Evolutionary conservation across 2,797 vertebrate genomes (phyloP).

Genomic region (Podarcis lilfordi): DNA sequence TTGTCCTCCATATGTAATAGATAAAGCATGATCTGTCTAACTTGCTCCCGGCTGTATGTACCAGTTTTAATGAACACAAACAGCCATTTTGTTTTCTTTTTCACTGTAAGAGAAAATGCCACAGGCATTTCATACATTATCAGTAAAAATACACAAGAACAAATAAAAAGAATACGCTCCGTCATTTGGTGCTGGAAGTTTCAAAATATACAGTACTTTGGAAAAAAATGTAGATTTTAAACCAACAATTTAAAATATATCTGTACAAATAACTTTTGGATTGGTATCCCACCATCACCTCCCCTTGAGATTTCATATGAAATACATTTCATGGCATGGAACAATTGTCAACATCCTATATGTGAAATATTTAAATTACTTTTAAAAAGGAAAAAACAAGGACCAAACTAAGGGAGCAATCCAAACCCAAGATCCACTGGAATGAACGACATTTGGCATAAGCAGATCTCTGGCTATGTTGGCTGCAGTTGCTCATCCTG

Average conservation of each 20-base stretch:
- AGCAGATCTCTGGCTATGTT: too few species aligned
- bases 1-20: not conserved
- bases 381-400: too few species aligned
- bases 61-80: constrained; percentile 4
- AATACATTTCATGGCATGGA: not conserved
- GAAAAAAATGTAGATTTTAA: not conserved
- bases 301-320: not conserved
- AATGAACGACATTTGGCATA: too few species aligned
- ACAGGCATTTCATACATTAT: not conserved
- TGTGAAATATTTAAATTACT: not conserved
- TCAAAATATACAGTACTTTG: not conserved
- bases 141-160: not conserved
- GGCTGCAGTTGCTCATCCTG: too few species aligned
- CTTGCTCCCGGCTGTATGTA: not conserved
- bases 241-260: not conserved
- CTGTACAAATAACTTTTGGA: not conserved
- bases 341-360: not conserved
- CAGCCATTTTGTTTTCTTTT: not conserved
- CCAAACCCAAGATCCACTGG: too few species aligned
- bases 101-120: not conserved
- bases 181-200: not conserved
- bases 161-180: not conserved
- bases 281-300: not conserved
- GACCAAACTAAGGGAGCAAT: too few species aligned
- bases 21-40: not conserved